Conservation (phyloP, 1,140 invertebrate genomes). For the Yoshiicerus persimilis region DNA sequence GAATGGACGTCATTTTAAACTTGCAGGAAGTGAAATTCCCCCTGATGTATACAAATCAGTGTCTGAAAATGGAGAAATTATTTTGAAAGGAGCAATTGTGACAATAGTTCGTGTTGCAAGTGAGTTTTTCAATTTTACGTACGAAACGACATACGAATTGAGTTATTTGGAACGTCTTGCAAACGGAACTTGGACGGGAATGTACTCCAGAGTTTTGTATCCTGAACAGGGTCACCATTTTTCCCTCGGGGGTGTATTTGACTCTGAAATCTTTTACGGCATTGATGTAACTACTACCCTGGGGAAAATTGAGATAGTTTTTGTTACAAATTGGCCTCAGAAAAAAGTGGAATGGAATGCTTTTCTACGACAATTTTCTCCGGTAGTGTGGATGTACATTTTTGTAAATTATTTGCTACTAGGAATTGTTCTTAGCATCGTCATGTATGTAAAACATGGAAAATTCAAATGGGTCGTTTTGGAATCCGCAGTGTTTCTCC, state of each 20-base stretch:
- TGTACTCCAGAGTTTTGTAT: not conserved
- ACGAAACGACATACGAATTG: not conserved
- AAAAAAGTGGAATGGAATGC: not conserved
- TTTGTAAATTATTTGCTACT: not conserved
- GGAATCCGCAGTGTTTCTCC: not conserved
- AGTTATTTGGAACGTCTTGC: not conserved
- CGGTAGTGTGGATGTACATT: not conserved
- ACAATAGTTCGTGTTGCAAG: not conserved
- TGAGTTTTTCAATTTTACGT: not conserved
- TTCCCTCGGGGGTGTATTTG: not conserved
- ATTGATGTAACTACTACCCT: not conserved
- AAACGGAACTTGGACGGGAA: not conserved
- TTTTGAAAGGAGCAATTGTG: not conserved
- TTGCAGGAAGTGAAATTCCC: not conserved
- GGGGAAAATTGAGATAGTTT: not conserved
- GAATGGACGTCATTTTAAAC: not conserved
- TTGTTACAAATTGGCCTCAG: not conserved
- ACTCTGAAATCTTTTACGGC: not conserved
- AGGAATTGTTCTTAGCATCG: not conserved
- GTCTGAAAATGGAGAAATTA: not conserved
- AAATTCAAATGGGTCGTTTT: not conserved
- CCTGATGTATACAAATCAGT: not conserved
- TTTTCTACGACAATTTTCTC: not conserved
- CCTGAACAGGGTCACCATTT: not conserved
- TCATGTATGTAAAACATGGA: not conserved